These are phyloP conservation scores for Coranthus polyacanthus DNA, from an alignment of 2,797 vertebrate genomes.

Conservation along the genomic window DNA sequence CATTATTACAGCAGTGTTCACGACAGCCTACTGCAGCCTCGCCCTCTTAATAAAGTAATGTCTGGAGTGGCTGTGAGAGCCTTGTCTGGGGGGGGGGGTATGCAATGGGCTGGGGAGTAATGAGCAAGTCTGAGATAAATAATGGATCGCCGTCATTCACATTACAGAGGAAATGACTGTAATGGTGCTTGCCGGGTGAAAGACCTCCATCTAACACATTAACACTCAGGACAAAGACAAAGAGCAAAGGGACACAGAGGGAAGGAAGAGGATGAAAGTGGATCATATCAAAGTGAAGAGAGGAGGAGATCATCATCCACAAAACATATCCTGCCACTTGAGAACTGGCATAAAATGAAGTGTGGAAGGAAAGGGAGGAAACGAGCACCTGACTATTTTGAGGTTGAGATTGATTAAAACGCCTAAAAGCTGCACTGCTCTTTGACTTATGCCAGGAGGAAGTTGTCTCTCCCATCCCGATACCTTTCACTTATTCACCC, in stretches of 20 bases:
- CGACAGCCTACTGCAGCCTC: constrained; percentile 60
- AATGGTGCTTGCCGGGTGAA: constrained; percentile 84
- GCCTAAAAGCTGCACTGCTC: constrained; percentile 65
- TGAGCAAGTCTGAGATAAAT: constrained; percentile 86
- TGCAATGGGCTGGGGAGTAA: constrained; percentile 78
- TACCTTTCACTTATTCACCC: constrained; percentile 53
- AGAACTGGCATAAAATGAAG: constrained; percentile 59
- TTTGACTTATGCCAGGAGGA: constrained; percentile 65
- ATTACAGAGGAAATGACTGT: constrained; percentile 88
- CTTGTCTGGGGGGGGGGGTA: constrained; percentile 69
- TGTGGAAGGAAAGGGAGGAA: constrained; percentile 69
- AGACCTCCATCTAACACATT: constrained; percentile 85
- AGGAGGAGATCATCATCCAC: constrained; percentile 57
- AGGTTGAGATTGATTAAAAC: constrained; percentile 68
- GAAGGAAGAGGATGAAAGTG: constrained; percentile 65
- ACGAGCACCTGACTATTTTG: constrained; percentile 74
- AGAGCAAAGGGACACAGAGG: constrained; percentile 64
- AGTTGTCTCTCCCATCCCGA: constrained; percentile 43
- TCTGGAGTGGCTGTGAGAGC: constrained; percentile 78
- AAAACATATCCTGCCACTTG: constrained; percentile 66
- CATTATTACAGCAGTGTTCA: constrained; percentile 63
- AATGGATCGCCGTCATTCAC: constrained; percentile 86
- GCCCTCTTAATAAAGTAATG: constrained; percentile 80
- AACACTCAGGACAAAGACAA: constrained; percentile 80
- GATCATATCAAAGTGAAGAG: constrained; percentile 62